These are phyloP conservation scores for Actinernus sp. DNA, from an alignment of 92 coral and sea anemone species.

Conservation along the genomic window DNA sequence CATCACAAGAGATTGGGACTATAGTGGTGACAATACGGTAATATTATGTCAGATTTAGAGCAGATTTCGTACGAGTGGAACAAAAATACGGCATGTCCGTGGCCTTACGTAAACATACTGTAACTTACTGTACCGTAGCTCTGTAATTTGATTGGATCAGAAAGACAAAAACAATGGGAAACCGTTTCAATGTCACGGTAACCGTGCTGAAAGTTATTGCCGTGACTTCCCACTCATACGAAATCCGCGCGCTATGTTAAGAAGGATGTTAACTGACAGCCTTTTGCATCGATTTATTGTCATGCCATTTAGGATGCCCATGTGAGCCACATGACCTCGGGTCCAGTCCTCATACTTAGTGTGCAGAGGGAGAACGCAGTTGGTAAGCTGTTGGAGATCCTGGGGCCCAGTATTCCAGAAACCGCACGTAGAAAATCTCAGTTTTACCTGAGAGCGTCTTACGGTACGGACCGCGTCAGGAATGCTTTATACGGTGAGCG, in stretches of 20 bases:
- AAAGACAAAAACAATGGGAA: no score
- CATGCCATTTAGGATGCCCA: conserved; percentile 55
- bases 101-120: no score
- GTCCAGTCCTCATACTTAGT: conserved; percentile 78
- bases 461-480: conserved; percentile 80
- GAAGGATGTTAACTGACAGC: no score
- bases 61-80: no score
- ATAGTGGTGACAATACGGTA: conserved; percentile 41
- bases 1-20: conserved; percentile 41
- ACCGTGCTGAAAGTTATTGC: no score
- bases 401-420: conserved; percentile 88
- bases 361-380: conserved; percentile 95
- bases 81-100: no score
- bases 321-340: conserved; percentile 84
- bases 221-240: no score
- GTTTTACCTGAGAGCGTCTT: conserved; percentile 92
- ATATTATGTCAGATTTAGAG: neutral
- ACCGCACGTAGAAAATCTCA: conserved; percentile 82
- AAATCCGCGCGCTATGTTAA: neutral
- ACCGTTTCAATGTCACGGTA: no score
- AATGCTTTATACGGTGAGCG: conserved; percentile 92
- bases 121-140: no score
- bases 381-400: conserved; percentile 82
- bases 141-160: no score
- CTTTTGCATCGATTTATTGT: no score